Percentiles rank a stretch among this genome's conserved stretches.
Evolutionary conservation across 2,888 invertebrate species (phyloP).

Genomic region (Bimastos eiseni): DNA sequence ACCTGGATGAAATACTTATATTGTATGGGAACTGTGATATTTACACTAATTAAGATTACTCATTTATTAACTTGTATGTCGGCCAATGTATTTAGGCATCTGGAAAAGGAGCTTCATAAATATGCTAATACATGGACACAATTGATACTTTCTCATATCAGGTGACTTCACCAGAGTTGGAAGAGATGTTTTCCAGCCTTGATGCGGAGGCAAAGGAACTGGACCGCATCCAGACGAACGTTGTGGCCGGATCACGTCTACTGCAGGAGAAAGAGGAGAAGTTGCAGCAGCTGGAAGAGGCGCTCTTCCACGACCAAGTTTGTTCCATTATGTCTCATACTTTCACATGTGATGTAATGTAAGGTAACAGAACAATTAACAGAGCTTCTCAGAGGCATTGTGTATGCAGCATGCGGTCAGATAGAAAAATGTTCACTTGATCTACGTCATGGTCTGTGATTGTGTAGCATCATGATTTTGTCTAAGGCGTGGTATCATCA

Average conservation of each 20-base stretch:
- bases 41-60: not conserved
- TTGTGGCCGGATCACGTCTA: constrained; percentile 53
- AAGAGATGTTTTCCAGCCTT: constrained; percentile 52
- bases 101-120: not conserved
- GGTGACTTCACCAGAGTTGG: constrained; percentile 45
- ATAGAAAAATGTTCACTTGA: too few relatives aligned
- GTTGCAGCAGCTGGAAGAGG: constrained; percentile 49
- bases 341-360: too few relatives aligned
- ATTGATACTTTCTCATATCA: not conserved
- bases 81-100: not conserved
- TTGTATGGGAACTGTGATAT: not conserved
- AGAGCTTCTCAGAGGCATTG: too few relatives aligned
- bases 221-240: constrained; percentile 52
- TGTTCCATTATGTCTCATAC: not conserved
- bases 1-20: not conserved
- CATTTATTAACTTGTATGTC: not conserved
- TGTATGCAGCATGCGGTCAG: too few relatives aligned
- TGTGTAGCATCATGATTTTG: not conserved
- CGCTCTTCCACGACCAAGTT: constrained; percentile 49
- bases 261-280: constrained; percentile 56
- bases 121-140: not conserved
- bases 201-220: constrained; percentile 55
- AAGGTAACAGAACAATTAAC: too few relatives aligned
- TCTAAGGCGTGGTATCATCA: not conserved
- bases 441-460: not conserved